These are phyloP conservation scores for Caenorhabditis sinica DNA, from an alignment of 2,888 invertebrate species.

Conservation along the genomic window DNA sequence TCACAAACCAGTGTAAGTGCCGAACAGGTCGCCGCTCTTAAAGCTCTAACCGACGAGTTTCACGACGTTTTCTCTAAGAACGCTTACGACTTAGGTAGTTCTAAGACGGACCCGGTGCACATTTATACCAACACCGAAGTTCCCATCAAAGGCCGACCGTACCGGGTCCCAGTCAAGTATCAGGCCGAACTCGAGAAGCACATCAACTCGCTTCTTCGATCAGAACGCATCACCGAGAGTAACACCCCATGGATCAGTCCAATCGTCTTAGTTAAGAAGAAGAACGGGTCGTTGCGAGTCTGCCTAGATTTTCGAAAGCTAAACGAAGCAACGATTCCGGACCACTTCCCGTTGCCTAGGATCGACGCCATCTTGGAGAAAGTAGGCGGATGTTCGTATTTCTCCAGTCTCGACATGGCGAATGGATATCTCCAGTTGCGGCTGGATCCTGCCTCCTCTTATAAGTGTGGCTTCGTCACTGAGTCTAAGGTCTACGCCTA, in stretches of 20 bases:
- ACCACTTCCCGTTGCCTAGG: constrained; percentile 67
- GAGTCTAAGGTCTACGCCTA: constrained; percentile 52
- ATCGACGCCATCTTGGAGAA: constrained; percentile 61
- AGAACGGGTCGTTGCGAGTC: too few species aligned
- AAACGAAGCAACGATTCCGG: constrained; percentile 67
- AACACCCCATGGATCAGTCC: constrained; percentile 73
- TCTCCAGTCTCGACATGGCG: constrained; percentile 58
- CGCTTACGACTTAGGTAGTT: constrained; percentile 71
- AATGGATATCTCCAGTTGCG: constrained; percentile 64
- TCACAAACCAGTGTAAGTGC: too few species aligned
- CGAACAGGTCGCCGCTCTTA: neutral
- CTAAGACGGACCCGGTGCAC: constrained; percentile 49
- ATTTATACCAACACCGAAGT: constrained; percentile 69
- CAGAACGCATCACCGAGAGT: constrained; percentile 63
- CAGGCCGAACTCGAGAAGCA: constrained; percentile 68
- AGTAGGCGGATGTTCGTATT: constrained; percentile 39
- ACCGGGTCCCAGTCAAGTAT: constrained; percentile 64
- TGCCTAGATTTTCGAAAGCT: constrained; percentile 65
- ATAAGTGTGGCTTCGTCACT: constrained; percentile 9
- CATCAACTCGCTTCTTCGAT: constrained; percentile 63
- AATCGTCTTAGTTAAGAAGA: constrained; percentile 67
- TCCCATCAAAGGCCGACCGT: constrained; percentile 48
- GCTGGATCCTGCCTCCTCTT: constrained; percentile 20
- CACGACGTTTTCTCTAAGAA: constrained; percentile 65
- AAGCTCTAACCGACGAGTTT: constrained; percentile 9